Evolutionary conservation across 2,888 invertebrate genomes (phyloP).

Genomic region (Eupithecia insigniata): DNA sequence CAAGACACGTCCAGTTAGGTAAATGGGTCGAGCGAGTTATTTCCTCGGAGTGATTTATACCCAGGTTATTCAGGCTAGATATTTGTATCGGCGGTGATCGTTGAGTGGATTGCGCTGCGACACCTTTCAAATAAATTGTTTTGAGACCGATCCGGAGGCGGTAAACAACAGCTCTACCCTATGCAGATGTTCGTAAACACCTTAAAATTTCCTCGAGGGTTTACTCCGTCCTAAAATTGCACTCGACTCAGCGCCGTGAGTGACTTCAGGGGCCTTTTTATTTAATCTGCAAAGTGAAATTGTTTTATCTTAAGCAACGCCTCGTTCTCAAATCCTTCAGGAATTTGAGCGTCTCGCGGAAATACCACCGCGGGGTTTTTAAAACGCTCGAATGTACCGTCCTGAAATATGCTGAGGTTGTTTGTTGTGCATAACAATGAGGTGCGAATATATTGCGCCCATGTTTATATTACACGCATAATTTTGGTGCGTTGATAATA

Average conservation of each 20-base stretch:
- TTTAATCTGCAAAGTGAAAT: constrained; percentile 67
- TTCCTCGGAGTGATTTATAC: constrained; percentile 75
- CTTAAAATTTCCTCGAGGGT: constrained; percentile 67
- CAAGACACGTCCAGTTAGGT: constrained; percentile 66
- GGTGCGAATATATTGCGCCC: constrained; percentile 17
- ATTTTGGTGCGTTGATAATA: constrained; percentile 4
- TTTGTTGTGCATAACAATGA: constrained; percentile 36
- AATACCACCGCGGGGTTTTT: constrained; percentile 37
- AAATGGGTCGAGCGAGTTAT: constrained; percentile 68
- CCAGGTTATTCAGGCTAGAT: constrained; percentile 65
- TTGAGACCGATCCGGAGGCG: constrained; percentile 71
- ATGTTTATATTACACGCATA: constrained; percentile 14
- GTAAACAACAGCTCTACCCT: constrained; percentile 79
- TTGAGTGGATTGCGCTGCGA: constrained; percentile 80
- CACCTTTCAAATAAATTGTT: constrained; percentile 84
- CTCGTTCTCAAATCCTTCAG: constrained; percentile 40
- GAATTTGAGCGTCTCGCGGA: constrained; percentile 36
- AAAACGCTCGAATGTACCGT: constrained; percentile 35
- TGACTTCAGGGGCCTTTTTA: constrained; percentile 65
- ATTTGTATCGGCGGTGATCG: constrained; percentile 68
- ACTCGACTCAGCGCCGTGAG: constrained; percentile 60
- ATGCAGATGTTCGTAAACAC: constrained; percentile 77
- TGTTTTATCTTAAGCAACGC: constrained; percentile 56
- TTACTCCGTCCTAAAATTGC: constrained; percentile 68
- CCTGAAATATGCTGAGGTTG: constrained; percentile 34